Evolutionary conservation across 1,140 invertebrate species (phyloP), one percentile per base, ranked within the genome.

Genomic region (Leptinotarsa lineolata): DNA sequence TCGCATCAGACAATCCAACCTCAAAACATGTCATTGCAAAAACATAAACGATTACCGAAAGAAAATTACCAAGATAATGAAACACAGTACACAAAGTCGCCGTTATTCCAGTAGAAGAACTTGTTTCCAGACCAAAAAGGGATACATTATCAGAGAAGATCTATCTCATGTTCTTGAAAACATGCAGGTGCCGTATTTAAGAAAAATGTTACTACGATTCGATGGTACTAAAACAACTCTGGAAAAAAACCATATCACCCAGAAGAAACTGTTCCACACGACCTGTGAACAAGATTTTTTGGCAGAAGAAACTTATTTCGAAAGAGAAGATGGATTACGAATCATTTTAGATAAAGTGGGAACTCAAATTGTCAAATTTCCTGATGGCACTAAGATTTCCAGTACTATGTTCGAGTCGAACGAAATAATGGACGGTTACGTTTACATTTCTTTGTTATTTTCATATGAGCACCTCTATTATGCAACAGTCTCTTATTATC

Each of bases 401-500:
- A 72, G 16, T 24, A 72, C 30, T 11, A 65, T 79, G 2, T 45
- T 69, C 0, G 54, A 75, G 5, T 58, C 72, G 13, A 70, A 68
- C 18, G 72, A 77, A 30, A 22, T 79, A n/a, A 67, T 77, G 15
- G 73, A 75, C 48, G 69, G 70, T 66, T 79, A 73, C 63, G 76
- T 79, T n/a, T 79, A 61, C 24, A 68, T 79, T 3, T 68, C n/a
- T 21, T 15, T 79, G 8, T 60, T 70, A 44, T 75, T 71, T 45
- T 16, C 72, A 13, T 79, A 74, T 44, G 71, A 79, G 68, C 75
- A 79, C 72, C 74, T 76, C 3, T 59, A 79, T 59, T 79, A 77
- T 61, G 73, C 66, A 21, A 77, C 63, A 15, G 76, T 79, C 0
- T 63, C 44, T 13, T 79, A 76, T 58, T 63, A 72, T 58, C 68